phyloP scores from a whole-genome alignment of 2,113 vertebrate genomes.

The Perca flavescens region DNA sequence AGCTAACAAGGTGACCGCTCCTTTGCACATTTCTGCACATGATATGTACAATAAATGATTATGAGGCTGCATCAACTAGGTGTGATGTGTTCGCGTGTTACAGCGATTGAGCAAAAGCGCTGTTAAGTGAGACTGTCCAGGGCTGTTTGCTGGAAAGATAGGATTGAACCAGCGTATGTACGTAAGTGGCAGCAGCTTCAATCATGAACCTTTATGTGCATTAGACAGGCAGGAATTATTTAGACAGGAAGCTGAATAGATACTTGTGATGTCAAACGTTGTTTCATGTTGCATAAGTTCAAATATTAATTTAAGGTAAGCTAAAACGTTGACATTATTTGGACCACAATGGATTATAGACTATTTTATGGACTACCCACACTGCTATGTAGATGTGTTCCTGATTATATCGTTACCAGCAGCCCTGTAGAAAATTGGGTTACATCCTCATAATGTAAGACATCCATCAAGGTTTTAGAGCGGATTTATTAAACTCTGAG shows the following conservation, averaged over 20 bases:
- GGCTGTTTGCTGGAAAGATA: not conserved
- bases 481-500: slow-evolving; percentile 2
- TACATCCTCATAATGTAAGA: slow-evolving; percentile 11
- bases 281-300: not conserved
- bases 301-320: not conserved
- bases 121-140: slow-evolving; percentile 26
- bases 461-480: slow-evolving; percentile 15
- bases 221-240: not conserved
- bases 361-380: no score
- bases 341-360: not conserved
- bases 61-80: slow-evolving; percentile 15
- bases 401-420: slow-evolving; percentile 11
- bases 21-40: not conserved
- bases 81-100: slow-evolving; percentile 23
- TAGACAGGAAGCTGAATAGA: not conserved
- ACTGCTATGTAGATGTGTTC: not conserved
- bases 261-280: not conserved
- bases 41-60: slow-evolving; percentile 20
- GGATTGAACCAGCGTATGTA: not conserved
- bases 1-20: slow-evolving; percentile 14
- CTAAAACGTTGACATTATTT: not conserved
- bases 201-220: not conserved
- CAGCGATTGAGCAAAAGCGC: not conserved
- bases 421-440: slow-evolving; percentile 24
- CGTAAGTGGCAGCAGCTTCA: slow-evolving; percentile 9